Evolutionary conservation across 2,797 vertebrate species (phyloP).

Genomic region (Microchirus variegatus): DNA sequence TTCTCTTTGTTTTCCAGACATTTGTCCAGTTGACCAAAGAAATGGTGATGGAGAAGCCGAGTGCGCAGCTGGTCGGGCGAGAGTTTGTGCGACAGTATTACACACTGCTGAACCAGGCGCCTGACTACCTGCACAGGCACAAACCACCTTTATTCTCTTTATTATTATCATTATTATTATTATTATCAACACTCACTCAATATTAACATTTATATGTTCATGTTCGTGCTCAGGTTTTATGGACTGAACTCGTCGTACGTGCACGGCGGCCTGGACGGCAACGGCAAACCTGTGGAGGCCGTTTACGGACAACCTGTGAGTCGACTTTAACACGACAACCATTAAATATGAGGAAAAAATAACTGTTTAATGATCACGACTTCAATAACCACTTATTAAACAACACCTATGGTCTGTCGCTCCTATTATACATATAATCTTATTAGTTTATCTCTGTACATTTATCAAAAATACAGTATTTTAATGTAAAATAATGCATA

Average conservation of each 20-base stretch:
- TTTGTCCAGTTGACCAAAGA: slow-evolving; percentile 98
- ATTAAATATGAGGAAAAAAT: no score
- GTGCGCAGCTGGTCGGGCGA: slow-evolving; percentile 99
- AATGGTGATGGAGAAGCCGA: slow-evolving; percentile 99
- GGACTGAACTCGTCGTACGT: slow-evolving; percentile 99
- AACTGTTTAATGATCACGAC: no score
- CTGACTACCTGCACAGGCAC: slow-evolving; percentile 96
- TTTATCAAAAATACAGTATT: no score
- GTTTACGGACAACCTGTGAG: slow-evolving; percentile 97
- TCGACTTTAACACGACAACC: slow-evolving; percentile 4
- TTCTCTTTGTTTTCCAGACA: slow-evolving; percentile 63
- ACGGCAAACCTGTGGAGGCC: slow-evolving; percentile 93
- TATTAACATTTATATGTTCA: no score
- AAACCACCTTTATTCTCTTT: not conserved
- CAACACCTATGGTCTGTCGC: no score
- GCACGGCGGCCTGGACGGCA: slow-evolving; percentile 94
- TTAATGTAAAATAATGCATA: no score
- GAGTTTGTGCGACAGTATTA: slow-evolving; percentile 99
- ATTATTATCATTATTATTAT: no score
- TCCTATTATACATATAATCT: no score
- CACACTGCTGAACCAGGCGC: slow-evolving; percentile 97
- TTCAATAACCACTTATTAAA: no score
- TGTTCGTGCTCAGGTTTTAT: slow-evolving; percentile 87
- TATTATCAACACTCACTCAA: no score
- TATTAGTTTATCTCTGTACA: no score